Base-by-base conservation (phyloP, 1,140 invertebrate genomes). In the Eupristina koningsbergeri region DNA sequence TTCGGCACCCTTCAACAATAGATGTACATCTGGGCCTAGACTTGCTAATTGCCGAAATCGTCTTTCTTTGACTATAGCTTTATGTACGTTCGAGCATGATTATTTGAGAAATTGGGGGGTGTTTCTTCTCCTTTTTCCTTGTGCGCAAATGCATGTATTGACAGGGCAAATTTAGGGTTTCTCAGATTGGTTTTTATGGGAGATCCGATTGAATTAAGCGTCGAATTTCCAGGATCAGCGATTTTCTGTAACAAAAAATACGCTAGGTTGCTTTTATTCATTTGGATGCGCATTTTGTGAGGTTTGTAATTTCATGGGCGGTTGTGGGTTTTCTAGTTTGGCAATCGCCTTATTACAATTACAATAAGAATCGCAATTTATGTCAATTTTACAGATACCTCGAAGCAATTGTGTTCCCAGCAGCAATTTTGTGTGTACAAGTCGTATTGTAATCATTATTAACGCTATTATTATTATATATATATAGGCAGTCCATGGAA, bases 1-100 rank as follows among this genome's bases (percentile, higher is more conserved):
- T 45, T n/a, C 45, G n/a, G 39, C 1, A 36, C 73, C 50, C 53
- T 77, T 47, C 36, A 63, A 45, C 61, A 36, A 69, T 31, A 47
- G 36, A 79, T 36, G 22, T 75, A 34, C 74, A 77, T 39, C 50
- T 41, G 34, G 19, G 50, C 34, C 53, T 67, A 22, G 36, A 47
- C 19, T 5, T 6, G 64, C 64, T 80, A 53, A 80, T 80, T 80
- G 78, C 78, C 22, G 1, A 71, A 71, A 53, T 71, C 45, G 47
- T 50, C 78, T 71, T 47, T 80, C 36, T 69, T 80, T 71, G 64
- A 31, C 78, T 67, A 22, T 61, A 77, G 58, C 3, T 58, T 67
- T 36, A 9, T 58, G 26, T 58, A 36, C 29, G 22, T 17, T 7
- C 1, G 5, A 36, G n/a, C n/a, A n/a, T n/a, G n/a, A n/a, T n/a